A percentile compares a stretch with the other conserved stretches of the same genome.
Evolutionary conservation across 1,140 invertebrate genomes (phyloP).

Genomic region (Drosophila kurseongensis): DNA sequence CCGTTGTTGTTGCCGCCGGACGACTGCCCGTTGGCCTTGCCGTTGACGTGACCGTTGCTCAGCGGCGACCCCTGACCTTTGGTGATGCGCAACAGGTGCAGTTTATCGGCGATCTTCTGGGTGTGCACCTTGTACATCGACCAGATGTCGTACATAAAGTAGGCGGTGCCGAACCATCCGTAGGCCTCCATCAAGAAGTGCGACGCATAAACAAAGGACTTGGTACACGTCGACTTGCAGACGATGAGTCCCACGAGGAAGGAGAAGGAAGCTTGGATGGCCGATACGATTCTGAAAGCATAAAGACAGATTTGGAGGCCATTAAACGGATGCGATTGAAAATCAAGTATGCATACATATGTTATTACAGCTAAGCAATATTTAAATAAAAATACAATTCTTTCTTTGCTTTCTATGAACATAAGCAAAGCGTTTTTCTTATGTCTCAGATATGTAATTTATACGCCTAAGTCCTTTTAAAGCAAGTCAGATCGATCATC

Average conservation of each 20-base stretch:
- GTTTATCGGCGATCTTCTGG: constrained; percentile 82
- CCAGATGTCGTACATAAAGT: constrained; percentile 91
- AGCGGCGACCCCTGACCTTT: constrained; percentile 18
- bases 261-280: constrained; percentile 88
- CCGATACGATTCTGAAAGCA: constrained; percentile 87
- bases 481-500: no score
- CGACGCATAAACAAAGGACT: constrained; percentile 87
- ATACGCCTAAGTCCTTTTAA: no score
- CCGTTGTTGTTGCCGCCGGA: constrained; percentile 56
- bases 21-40: constrained; percentile 29
- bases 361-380: no score
- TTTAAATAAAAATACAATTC: no score
- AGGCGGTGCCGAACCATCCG: constrained; percentile 91
- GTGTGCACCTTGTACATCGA: constrained; percentile 88
- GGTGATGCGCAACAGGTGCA: constrained; percentile 74
- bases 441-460: no score
- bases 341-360: not conserved
- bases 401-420: not conserved
- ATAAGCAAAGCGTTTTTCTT: no score
- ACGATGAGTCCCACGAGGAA: constrained; percentile 88
- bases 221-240: constrained; percentile 87
- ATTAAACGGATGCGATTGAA: not conserved
- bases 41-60: constrained; percentile 18
- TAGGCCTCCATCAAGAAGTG: constrained; percentile 90
- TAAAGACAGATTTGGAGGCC: no score